Evolutionary conservation across 2,888 invertebrate species (phyloP).

Genomic region (Crematogaster levior): DNA sequence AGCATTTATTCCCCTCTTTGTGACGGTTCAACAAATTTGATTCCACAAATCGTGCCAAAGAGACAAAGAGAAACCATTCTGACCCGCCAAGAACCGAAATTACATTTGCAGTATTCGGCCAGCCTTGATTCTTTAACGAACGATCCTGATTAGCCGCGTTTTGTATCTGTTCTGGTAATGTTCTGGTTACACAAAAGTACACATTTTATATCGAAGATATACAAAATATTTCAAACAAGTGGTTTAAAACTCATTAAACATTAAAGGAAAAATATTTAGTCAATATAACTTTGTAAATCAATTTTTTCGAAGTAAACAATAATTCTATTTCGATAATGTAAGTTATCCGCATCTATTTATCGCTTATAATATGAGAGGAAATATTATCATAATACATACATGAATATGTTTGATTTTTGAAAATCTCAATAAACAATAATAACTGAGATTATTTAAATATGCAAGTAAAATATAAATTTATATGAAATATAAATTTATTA

Average conservation of each 20-base stretch:
- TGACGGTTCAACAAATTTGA: conserved; percentile 41
- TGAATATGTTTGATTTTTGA: not conserved
- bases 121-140: conserved; percentile 72
- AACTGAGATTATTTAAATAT: not conserved
- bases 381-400: not conserved
- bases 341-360: not conserved
- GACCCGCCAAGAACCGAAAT: conserved; percentile 73
- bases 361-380: not conserved
- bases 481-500: not conserved
- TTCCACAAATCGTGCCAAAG: conserved; percentile 64
- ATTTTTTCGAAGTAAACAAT: not conserved
- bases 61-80: conserved; percentile 69
- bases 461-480: too few species aligned
- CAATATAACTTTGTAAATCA: not conserved
- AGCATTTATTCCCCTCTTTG: conserved; percentile 60
- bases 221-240: not conserved
- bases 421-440: not conserved
- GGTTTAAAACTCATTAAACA: not conserved
- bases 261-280: not conserved
- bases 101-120: conserved; percentile 71
- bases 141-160: conserved; percentile 67
- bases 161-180: too few species aligned
- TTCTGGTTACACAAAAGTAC: not conserved
- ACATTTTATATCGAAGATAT: not conserved
- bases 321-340: not conserved